A percentile compares a stretch with the other conserved stretches of the same genome.
Evolutionary conservation across 2,113 vertebrate genomes (phyloP).

Genomic region (Erpornis zantholeuca): DNA sequence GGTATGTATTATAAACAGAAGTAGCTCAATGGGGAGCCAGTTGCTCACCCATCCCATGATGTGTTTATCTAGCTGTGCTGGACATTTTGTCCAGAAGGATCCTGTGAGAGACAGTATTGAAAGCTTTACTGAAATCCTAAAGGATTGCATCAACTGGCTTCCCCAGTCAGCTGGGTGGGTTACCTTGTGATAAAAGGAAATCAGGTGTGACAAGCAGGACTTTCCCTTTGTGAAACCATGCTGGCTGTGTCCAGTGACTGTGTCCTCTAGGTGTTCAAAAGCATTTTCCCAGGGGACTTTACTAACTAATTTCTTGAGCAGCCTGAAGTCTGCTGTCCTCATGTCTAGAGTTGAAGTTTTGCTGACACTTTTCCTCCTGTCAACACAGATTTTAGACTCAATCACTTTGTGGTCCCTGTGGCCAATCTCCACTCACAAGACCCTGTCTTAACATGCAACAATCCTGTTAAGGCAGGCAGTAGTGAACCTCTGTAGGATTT

Average conservation of each 20-base stretch:
- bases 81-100: neutral
- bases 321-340: neutral
- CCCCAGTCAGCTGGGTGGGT: neutral
- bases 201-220: neutral
- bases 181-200: neutral
- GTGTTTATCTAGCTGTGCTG: neutral
- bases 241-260: neutral
- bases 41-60: neutral
- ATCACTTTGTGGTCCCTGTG: rapidly evolving
- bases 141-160: neutral
- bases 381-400: neutral
- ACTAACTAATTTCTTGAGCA: neutral
- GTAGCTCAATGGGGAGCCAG: neutral
- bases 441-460: neutral
- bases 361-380: neutral
- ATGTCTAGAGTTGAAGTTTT: neutral
- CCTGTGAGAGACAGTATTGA: neutral
- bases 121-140: neutral
- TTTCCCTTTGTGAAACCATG: neutral
- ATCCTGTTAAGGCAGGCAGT: neutral
- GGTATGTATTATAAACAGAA: neutral
- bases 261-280: neutral
- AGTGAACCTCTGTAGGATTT: neutral
- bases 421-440: neutral
- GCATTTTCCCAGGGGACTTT: neutral